phyloP scores from a whole-genome alignment of 2,888 invertebrate species.

The Hymenopus coronatus region DNA sequence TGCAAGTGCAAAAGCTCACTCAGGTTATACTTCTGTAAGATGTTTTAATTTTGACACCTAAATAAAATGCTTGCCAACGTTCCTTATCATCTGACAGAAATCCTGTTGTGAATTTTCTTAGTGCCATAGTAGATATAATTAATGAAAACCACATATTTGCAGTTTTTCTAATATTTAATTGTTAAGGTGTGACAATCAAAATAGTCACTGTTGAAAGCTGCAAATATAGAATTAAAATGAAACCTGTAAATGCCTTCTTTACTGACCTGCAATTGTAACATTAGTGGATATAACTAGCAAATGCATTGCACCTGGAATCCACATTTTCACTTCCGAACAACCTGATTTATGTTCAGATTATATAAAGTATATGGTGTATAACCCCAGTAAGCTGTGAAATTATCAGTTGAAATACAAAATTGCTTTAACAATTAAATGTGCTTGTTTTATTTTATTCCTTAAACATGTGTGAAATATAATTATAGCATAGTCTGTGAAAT shows the following conservation, averaged over 20 bases:
- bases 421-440: neutral
- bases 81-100: neutral
- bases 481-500: no score
- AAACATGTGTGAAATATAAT: no score
- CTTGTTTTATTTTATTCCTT: no score
- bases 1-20: neutral
- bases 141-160: neutral
- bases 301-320: neutral
- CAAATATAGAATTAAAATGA: neutral
- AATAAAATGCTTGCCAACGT: neutral
- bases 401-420: neutral
- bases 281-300: neutral
- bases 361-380: neutral
- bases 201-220: neutral
- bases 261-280: neutral
- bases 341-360: neutral
- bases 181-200: neutral
- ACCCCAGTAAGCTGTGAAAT: neutral
- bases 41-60: neutral
- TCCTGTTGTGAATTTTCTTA: constrained; percentile 17
- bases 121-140: constrained; percentile 1
- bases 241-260: neutral
- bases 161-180: neutral
- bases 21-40: neutral
- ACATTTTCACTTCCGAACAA: neutral